Evolutionary conservation across 2,797 vertebrate genomes (phyloP).

Genomic region (Crax fasciolata): DNA sequence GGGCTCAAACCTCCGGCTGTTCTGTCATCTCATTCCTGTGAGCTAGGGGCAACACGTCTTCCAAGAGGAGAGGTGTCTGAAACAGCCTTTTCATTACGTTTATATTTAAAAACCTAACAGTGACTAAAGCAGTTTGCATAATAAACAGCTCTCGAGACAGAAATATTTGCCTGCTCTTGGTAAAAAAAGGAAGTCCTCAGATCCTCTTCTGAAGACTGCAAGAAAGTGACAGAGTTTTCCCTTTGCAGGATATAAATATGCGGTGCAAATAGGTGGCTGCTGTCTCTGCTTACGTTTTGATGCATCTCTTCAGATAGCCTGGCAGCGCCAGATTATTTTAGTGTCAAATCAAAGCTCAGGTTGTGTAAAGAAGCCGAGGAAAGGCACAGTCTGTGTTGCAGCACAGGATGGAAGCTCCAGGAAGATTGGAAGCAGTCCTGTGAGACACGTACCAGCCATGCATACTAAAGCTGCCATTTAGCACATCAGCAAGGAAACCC

Average conservation of each 20-base stretch:
- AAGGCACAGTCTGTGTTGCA: conserved; percentile 65
- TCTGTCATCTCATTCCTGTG: background rate
- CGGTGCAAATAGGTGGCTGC: conserved; percentile 71
- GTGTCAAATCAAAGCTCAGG: conserved; percentile 70
- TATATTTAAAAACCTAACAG: conserved; percentile 62
- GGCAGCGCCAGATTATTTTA: conserved; percentile 67
- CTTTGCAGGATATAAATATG: conserved; percentile 68
- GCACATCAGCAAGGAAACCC: background rate
- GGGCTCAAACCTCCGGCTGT: background rate
- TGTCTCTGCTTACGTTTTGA: conserved; percentile 63
- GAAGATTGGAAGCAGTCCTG: conserved; percentile 64
- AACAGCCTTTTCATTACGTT: conserved; percentile 41
- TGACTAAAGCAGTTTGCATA: conserved; percentile 70
- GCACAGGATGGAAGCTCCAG: conserved; percentile 59
- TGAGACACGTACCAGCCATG: conserved; percentile 52
- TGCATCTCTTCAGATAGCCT: conserved; percentile 70
- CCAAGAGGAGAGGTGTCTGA: background rate
- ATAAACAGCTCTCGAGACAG: conserved; percentile 62
- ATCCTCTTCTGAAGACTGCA: conserved; percentile 68
- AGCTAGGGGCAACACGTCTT: background rate
- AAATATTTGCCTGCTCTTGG: conserved; percentile 59
- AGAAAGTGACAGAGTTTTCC: conserved; percentile 64
- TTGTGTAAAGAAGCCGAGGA: conserved; percentile 61
- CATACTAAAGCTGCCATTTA: conserved; percentile 60
- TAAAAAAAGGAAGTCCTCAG: conserved; percentile 75